Evolutionary conservation across 2,113 vertebrate species (phyloP).

Genomic region (Garra rufa): DNA sequence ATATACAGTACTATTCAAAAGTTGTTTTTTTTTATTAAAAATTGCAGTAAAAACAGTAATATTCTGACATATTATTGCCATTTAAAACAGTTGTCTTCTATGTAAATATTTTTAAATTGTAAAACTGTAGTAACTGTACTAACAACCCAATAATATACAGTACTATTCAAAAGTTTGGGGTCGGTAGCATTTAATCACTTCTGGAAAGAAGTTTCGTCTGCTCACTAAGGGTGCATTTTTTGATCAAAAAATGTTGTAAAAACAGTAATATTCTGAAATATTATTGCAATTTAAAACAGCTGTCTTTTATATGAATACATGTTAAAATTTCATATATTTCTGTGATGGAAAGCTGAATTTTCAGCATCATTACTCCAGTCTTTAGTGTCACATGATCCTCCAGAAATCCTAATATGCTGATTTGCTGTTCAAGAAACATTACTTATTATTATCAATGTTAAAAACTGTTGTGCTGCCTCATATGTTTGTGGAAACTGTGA

Average conservation of each 20-base stretch:
- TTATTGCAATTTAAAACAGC: not conserved
- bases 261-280: not conserved
- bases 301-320: not conserved
- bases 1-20: too few relatives aligned
- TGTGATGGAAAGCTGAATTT: not conserved
- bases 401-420: not conserved
- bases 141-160: not conserved
- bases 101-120: too few relatives aligned
- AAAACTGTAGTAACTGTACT: too few relatives aligned
- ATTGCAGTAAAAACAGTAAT: not conserved
- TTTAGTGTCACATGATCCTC: not conserved
- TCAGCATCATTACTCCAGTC: not conserved
- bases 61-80: too few relatives aligned
- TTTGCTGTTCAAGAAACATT: too few relatives aligned
- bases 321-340: not conserved
- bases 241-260: not conserved
- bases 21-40: too few relatives aligned
- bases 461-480: too few relatives aligned
- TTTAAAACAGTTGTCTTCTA: too few relatives aligned
- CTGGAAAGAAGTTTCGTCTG: not conserved
- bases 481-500: too few relatives aligned
- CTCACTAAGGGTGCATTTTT: not conserved
- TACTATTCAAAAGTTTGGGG: not conserved
- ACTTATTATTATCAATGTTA: too few relatives aligned
- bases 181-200: not conserved